Evolutionary conservation across 2,888 invertebrate genomes (phyloP).

Genomic region (Morpho helenor): DNA sequence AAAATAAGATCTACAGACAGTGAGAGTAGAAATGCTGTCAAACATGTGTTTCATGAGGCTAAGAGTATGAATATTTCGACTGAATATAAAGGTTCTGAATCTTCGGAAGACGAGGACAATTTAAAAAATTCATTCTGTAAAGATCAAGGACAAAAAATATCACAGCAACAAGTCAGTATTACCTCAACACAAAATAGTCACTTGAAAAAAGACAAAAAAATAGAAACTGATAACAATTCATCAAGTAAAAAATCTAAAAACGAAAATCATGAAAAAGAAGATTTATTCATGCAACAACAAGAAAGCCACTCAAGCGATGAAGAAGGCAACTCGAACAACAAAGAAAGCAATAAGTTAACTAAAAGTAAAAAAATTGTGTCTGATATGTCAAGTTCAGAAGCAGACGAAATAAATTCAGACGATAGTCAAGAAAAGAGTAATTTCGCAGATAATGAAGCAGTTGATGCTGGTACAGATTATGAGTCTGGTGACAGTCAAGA

Average conservation of each 20-base stretch:
- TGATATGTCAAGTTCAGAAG: constrained; percentile 1
- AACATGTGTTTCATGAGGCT: not conserved
- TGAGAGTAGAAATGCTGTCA: constrained; percentile 19
- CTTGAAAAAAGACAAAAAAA: constrained; percentile 8
- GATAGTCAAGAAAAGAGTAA: constrained; percentile 33
- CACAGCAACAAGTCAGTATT: too few species aligned
- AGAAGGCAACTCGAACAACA: not conserved
- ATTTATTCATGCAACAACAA: not conserved
- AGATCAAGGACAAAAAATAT: constrained; percentile 4
- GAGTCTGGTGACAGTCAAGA: constrained; percentile 72
- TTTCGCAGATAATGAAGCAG: constrained; percentile 56
- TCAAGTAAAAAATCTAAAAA: constrained; percentile 21
- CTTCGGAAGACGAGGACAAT: constrained; percentile 23
- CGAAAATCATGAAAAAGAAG: constrained; percentile 21
- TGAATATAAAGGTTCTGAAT: constrained; percentile 15
- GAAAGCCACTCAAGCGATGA: constrained; percentile 6
- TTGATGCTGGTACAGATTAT: constrained; percentile 62
- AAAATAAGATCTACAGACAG: constrained; percentile 39
- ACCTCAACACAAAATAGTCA: too few species aligned
- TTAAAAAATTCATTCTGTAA: constrained; percentile 4
- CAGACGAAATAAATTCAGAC: constrained; percentile 25
- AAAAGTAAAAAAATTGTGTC: constrained; percentile 5
- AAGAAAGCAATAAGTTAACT: not conserved
- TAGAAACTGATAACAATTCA: constrained; percentile 12
- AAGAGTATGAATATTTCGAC: not conserved